Conservation (phyloP, 2,797 vertebrate species). For the Sus cebifrons region DNA sequence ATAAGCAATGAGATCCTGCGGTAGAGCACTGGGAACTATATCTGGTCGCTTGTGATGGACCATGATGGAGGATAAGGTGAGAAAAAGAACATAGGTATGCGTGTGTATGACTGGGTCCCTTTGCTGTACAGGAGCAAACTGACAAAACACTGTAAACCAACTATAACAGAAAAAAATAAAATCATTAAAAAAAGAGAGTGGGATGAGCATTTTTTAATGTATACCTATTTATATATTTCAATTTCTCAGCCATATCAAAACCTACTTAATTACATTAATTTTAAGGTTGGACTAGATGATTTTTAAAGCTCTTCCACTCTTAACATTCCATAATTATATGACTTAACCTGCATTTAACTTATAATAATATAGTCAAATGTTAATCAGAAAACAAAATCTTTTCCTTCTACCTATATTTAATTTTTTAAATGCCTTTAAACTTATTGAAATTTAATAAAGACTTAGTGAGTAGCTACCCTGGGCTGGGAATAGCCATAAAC, state of each 20-base stretch:
- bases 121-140: no score
- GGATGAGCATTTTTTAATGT: not conserved
- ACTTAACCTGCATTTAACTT: conserved; percentile 42
- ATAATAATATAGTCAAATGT: conserved; percentile 49
- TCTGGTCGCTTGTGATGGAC: no score
- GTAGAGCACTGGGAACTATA: no score
- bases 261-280: conserved; percentile 36
- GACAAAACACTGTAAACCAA: no score
- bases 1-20: no score
- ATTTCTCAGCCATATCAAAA: conserved; percentile 1
- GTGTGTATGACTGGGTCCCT: no score
- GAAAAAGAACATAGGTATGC: not conserved
- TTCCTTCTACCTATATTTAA: not conserved
- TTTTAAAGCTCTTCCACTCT: conserved; percentile 27
- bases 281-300: conserved; percentile 18
- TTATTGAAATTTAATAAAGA: conserved; percentile 51
- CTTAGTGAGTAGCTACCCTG: not conserved
- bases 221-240: not conserved
- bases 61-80: no score
- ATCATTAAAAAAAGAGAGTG: not conserved
- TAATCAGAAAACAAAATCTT: conserved; percentile 24
- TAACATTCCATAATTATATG: conserved; percentile 27
- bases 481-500: not conserved
- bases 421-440: conserved; percentile 33
- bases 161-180: no score